phyloP scores from a whole-genome alignment of 2,888 invertebrate species.

The Gibbula magus region DNA sequence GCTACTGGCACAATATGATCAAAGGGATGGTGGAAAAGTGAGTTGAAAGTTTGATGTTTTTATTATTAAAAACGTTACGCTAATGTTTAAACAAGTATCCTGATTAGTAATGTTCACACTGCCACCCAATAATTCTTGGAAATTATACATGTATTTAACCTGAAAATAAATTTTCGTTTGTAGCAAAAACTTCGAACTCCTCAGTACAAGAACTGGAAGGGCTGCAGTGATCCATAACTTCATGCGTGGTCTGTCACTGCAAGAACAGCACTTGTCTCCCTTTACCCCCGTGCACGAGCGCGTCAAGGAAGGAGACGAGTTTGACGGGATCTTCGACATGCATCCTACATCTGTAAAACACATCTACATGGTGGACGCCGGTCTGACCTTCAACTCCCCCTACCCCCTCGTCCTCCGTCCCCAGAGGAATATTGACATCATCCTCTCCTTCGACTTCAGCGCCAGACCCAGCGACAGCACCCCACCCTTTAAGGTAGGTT shows the following conservation, averaged over 20 bases:
- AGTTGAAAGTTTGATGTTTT: conserved; percentile 21
- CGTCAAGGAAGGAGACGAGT: conserved; percentile 62
- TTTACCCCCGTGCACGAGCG: conserved; percentile 62
- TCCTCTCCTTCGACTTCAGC: conserved; percentile 76
- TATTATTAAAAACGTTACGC: background rate
- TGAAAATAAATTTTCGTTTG: conserved; percentile 24
- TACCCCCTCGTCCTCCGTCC: conserved; percentile 76
- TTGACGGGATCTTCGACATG: conserved; percentile 74
- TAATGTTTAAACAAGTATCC: background rate
- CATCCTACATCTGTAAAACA: conserved; percentile 74
- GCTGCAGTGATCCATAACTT: conserved; percentile 76
- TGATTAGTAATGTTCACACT: background rate
- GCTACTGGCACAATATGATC: conserved; percentile 63
- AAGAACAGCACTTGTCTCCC: conserved; percentile 74
- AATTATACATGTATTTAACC: background rate
- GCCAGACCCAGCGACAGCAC: conserved; percentile 73
- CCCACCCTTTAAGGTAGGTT: conserved; percentile 74
- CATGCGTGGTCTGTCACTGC: conserved; percentile 74
- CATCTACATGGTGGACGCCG: conserved; percentile 76
- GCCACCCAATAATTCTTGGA: background rate
- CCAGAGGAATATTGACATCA: conserved; percentile 75
- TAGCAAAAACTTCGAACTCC: conserved; percentile 66
- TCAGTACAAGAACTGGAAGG: conserved; percentile 75
- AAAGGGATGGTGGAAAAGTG: conserved; percentile 65
- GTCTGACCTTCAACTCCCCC: conserved; percentile 76